These are phyloP conservation scores for Hydrozoanthus tunicans DNA, from an alignment of 64 coral and sea anemone species.

Conservation along the genomic window DNA sequence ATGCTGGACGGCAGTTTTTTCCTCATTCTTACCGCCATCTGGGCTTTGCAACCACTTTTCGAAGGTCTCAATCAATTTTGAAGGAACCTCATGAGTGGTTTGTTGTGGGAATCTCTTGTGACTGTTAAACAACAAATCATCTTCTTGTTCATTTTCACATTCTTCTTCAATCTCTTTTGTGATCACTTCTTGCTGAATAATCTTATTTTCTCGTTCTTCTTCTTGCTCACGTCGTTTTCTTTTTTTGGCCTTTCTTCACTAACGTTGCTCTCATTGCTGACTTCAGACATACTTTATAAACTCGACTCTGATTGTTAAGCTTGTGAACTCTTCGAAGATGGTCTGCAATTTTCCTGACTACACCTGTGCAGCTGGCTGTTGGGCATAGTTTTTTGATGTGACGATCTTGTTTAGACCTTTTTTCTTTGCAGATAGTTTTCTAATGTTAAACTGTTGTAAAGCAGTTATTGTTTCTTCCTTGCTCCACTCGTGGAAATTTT, in stretches of 20 bases:
- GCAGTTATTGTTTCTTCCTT: conserved; percentile 46
- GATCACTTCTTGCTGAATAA: background rate
- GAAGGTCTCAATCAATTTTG: background rate
- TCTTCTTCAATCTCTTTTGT: background rate
- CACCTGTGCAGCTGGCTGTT: too few species aligned
- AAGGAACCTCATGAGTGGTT: too few species aligned
- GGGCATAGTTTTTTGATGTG: too few species aligned
- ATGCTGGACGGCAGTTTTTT: conserved; percentile 71
- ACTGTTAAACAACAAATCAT: background rate
- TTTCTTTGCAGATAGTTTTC: background rate
- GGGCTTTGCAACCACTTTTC: conserved; percentile 60
- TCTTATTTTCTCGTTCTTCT: background rate
- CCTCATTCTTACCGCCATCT: conserved; percentile 71
- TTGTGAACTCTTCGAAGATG: too few species aligned
- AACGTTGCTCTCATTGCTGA: background rate
- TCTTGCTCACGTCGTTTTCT: background rate
- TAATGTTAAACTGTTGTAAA: conserved; percentile 29
- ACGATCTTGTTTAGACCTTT: too few species aligned
- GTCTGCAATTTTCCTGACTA: too few species aligned
- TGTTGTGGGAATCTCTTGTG: background rate
- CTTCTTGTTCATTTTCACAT: background rate
- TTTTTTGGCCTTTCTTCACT: background rate
- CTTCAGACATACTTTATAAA: background rate
- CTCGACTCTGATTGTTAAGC: background rate
- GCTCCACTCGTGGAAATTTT: conserved; percentile 65